Conservation (phyloP, 2,797 vertebrate species). For the Arnoldichthys spilopterus region DNA sequence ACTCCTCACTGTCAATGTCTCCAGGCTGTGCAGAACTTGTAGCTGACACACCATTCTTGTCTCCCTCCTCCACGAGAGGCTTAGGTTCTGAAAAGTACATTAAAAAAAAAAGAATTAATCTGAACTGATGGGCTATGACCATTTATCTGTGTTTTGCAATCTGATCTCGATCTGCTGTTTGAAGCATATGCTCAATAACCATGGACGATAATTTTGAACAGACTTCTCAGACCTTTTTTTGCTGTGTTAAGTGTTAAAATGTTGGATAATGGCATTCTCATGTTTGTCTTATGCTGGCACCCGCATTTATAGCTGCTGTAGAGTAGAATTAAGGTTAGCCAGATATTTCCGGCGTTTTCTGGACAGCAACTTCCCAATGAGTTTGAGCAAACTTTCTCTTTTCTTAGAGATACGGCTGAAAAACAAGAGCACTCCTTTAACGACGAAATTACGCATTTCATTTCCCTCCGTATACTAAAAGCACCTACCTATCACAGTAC, state of each 20-base stretch:
- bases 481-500: conserved; percentile 24
- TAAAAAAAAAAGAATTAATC: not conserved
- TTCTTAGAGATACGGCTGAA: not conserved
- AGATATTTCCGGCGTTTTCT: too few species aligned
- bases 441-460: too few species aligned
- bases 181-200: not conserved
- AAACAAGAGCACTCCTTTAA: too few species aligned
- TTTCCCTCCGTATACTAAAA: not conserved
- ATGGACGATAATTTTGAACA: too few species aligned
- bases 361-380: too few species aligned
- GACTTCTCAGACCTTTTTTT: too few species aligned
- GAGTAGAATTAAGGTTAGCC: too few species aligned
- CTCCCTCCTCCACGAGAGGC: not conserved
- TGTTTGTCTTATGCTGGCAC: too few species aligned
- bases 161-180: not conserved
- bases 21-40: conserved; percentile 56
- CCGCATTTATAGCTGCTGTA: too few species aligned
- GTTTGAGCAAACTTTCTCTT: not conserved
- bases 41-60: conserved; percentile 29
- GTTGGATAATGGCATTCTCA: too few species aligned
- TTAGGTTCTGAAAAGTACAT: conserved; percentile 39
- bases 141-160: not conserved
- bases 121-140: too few species aligned
- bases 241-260: too few species aligned
- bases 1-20: conserved; percentile 76